Base-by-base conservation (phyloP, 2,797 vertebrate species). In the Taenioides sp. region DNA sequence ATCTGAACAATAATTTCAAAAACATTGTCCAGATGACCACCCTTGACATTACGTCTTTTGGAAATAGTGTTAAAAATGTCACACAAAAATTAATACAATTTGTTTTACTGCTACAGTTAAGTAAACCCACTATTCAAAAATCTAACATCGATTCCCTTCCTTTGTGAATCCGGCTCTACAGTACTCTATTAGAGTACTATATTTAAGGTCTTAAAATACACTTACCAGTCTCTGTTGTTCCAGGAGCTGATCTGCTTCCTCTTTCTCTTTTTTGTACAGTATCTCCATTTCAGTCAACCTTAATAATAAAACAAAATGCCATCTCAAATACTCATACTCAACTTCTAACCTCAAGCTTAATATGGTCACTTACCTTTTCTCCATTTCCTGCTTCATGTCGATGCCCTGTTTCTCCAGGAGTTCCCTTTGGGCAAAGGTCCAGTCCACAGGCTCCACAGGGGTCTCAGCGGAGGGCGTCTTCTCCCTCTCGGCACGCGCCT, bases 351-450 rank as follows among this genome's bases (percentile, higher is more conserved):
- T 28, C 12, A 6, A 49, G 22, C 9, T 34, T 23, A 4, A 22
- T 66, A 16, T 0, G 0, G 22, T 17, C 47, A 5, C 3, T 0
- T 80, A 99, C 98, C 98, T 95, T 92, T 99, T 99, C 87, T 99
- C 98, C 98, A 99, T 99, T 90, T 99, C 98, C 77, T 99, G 98
- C 76, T 99, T 99, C 98, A 99, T 99, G 91, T 99, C 98, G 22
- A 99, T 99, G 71, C 98, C 98, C 79, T 99, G 98, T 79, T 99
- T 99, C 90, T 99, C 98, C 77, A 99, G 91, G 65, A 99, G 95
- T 82, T 99, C 98, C 54, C 98, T 93, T 92, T 99, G 98, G 72
- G 98, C 98, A 86, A 99, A 99, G 0, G 98, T 99, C 98, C 98
- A 99, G 87, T 99, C 98, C 61, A 99, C 98, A 0, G 98, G 98